Evolutionary conservation across 2,888 invertebrate genomes (phyloP), one percentile per base, ranked within the genome.

Genomic region (Xestia c-nigrum): DNA sequence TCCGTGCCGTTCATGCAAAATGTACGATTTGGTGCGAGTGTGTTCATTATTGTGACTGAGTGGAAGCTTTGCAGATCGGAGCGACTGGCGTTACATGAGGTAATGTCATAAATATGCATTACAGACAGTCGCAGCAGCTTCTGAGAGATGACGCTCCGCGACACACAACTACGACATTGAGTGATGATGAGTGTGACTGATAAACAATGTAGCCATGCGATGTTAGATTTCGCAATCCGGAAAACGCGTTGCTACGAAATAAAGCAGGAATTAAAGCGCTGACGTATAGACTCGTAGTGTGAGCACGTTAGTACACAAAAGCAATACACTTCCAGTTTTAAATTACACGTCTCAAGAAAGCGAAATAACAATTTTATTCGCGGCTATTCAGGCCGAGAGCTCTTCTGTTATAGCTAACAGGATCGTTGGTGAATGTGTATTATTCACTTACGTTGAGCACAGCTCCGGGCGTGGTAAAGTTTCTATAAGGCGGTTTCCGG

Each of bases 401-500:
- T 65, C 78, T 63, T 71, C 50, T 77, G 59, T 73, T 75, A 80
- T 65, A 81, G 73, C 50, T 64, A 76, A 70, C 70, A 65, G 40
- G 64, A 76, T 77, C 67, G 50, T 76, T 74, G 46, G 50, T 76
- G 81, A 83, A 78, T 84, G 67, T 78, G 76, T 72, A 84, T 81
- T 78, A 83, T 77, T 77, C 71, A 97, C 98, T 98, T 96, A 98
- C 98, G 94, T 98, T 98, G 80, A 98, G 97, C 89, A 97, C 97
- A 73, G 98, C 98, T 80, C 98, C 98, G n/a, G 97, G 97, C 76
- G 97, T 97, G 59, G 97, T 97, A 91, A 97, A 97, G 93, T 97
- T 97, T 90, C 96, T 97, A 92, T 97, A 98, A 74, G 98, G 98
- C 86, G 98, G 98, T 92, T 97, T 98, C 81, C 98, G 97, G 87